Evolutionary conservation across 1,140 invertebrate genomes (phyloP).

Genomic region (Drosophila kepulauana): DNA sequence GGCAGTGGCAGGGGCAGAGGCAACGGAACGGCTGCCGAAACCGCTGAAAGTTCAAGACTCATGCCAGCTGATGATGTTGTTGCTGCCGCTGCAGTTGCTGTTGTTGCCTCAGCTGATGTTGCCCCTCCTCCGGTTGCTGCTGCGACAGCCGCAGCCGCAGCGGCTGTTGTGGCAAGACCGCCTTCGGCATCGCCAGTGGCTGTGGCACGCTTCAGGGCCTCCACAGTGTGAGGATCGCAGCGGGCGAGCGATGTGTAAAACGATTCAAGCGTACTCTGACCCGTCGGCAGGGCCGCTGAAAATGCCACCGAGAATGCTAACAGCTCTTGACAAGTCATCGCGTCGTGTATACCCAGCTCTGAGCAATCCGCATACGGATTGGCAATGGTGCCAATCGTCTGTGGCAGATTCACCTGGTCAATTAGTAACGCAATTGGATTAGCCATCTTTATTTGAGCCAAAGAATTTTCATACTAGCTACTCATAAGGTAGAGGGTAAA

Average conservation of each 20-base stretch:
- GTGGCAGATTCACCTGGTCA: constrained; percentile 79
- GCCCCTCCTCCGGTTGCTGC: neutral
- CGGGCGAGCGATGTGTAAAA: constrained; percentile 93
- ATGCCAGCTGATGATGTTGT: neutral
- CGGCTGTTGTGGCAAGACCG: constrained; percentile 8
- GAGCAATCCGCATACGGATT: constrained; percentile 85
- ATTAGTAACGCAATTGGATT: neutral
- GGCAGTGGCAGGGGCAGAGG: constrained; percentile 11
- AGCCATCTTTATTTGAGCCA: too few relatives aligned
- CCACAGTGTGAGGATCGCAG: constrained; percentile 78
- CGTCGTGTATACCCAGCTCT: constrained; percentile 86
- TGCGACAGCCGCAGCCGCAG: constrained; percentile 19
- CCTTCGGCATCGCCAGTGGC: constrained; percentile 3
- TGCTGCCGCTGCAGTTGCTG: constrained; percentile 1
- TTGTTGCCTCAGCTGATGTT: neutral
- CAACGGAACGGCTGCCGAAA: constrained; percentile 40
- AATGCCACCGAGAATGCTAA: constrained; percentile 95
- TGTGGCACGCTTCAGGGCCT: constrained; percentile 67
- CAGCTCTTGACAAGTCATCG: constrained; percentile 96
- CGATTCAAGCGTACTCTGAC: constrained; percentile 92
- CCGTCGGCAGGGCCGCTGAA: constrained; percentile 95
- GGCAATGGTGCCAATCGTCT: constrained; percentile 76
- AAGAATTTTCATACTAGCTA: too few relatives aligned
- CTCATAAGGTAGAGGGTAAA: too few relatives aligned
- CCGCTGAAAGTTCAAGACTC: constrained; percentile 34